Percentiles rank a stretch among this genome's conserved stretches.
These are phyloP conservation scores for Carposina sasakii DNA, from an alignment of 1,140 invertebrate genomes.

Conservation along the genomic window DNA sequence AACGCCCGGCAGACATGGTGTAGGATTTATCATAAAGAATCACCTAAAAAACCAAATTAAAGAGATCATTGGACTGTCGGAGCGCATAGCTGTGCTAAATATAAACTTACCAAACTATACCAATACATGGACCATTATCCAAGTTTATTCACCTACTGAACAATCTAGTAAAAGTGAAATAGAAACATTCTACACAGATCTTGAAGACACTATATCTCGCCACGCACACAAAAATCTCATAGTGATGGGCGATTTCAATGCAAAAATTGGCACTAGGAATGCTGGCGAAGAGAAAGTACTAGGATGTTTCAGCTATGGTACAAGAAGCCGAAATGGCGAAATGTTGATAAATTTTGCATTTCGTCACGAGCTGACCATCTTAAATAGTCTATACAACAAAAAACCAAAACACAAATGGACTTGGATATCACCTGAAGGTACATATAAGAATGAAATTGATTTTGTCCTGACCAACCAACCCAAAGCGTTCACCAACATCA, in stretches of 20 bases:
- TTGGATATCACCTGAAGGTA: not conserved
- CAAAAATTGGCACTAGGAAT: not conserved
- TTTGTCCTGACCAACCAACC: not conserved
- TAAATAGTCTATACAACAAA: not conserved
- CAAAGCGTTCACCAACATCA: not conserved
- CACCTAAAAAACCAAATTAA: not conserved
- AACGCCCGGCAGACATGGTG: slow-evolving; percentile 2
- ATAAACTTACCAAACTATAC: not conserved
- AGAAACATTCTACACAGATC: too few species aligned
- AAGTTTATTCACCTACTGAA: too few species aligned
- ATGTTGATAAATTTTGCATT: not conserved
- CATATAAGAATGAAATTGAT: not conserved
- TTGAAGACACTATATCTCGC: too few species aligned
- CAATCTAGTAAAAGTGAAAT: too few species aligned
- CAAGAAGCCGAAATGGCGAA: not conserved
- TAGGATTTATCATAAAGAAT: slow-evolving; percentile 5
- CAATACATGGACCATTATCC: not conserved
- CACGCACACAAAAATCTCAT: not conserved
- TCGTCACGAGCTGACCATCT: not conserved
- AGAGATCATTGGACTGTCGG: not conserved
- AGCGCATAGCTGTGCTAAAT: slow-evolving; percentile 2
- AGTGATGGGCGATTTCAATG: slow-evolving; percentile 3
- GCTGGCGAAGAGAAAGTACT: not conserved
- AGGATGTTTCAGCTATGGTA: not conserved
- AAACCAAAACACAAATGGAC: not conserved